Conservation (phyloP, 2,888 invertebrate species). For the Eupithecia subumbrata region DNA sequence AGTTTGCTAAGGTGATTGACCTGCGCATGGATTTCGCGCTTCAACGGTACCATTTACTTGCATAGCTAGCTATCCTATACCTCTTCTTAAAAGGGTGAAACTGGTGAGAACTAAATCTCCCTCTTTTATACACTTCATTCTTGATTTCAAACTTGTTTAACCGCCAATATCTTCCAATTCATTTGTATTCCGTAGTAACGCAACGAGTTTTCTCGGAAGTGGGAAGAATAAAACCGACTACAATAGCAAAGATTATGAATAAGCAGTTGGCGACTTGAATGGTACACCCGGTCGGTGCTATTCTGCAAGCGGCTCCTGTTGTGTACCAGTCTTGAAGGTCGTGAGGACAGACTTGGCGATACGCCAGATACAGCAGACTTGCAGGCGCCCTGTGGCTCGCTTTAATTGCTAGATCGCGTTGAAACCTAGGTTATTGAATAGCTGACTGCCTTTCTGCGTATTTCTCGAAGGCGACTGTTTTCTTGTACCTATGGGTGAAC, state of each 20-base stretch:
- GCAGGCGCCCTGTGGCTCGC: slow-evolving; percentile 51
- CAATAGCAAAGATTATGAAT: slow-evolving; percentile 12
- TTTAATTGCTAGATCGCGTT: slow-evolving; percentile 38
- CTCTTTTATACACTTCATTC: slow-evolving; percentile 5
- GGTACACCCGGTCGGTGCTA: slow-evolving; percentile 15
- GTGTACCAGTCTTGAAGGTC: slow-evolving; percentile 44
- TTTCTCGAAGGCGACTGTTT: background rate
- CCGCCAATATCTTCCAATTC: background rate
- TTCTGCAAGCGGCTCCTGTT: slow-evolving; percentile 36
- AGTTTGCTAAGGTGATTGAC: slow-evolving; percentile 14
- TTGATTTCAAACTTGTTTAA: background rate
- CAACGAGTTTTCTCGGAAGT: slow-evolving; percentile 10
- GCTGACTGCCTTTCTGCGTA: background rate
- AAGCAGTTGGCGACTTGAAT: slow-evolving; percentile 15
- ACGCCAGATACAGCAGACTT: slow-evolving; percentile 47
- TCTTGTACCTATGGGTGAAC: background rate
- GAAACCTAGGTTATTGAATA: slow-evolving; percentile 30
- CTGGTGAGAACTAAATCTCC: background rate
- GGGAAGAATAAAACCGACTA: slow-evolving; percentile 8
- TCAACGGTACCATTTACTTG: background rate
- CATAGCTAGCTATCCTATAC: background rate
- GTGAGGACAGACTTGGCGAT: slow-evolving; percentile 38
- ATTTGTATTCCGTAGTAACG: slow-evolving; percentile 14
- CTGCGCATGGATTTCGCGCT: background rate
- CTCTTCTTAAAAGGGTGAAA: background rate